phyloP scores from a whole-genome alignment of 1,140 invertebrate species.

The Neodiprion fabricii region DNA sequence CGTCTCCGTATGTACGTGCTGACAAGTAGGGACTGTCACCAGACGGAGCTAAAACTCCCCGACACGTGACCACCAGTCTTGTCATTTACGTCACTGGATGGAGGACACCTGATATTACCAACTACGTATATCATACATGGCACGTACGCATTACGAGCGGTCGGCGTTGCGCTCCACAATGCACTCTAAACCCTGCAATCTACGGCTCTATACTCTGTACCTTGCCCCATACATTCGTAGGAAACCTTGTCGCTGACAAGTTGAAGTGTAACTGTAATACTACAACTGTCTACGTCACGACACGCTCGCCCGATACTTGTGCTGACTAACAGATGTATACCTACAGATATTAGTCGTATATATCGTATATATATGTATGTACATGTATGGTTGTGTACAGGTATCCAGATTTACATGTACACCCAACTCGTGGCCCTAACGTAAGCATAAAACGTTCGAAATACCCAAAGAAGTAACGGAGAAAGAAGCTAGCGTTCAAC shows the following conservation, averaged over 20 bases:
- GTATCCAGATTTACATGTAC: no score
- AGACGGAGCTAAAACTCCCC: background rate
- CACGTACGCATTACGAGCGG: no score
- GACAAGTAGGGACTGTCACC: background rate
- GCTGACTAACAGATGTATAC: background rate
- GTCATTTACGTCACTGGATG: constrained; percentile 1
- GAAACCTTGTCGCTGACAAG: background rate
- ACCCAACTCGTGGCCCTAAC: no score
- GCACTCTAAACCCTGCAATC: background rate
- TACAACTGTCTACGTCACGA: constrained; percentile 1
- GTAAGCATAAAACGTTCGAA: background rate
- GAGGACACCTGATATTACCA: constrained; percentile 2
- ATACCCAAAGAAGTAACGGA: background rate
- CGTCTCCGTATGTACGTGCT: background rate
- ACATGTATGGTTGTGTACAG: no score
- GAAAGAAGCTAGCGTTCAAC: background rate
- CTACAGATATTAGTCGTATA: background rate
- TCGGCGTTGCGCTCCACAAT: no score
- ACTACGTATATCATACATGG: background rate
- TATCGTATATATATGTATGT: no score
- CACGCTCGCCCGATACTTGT: background rate
- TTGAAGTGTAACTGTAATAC: background rate
- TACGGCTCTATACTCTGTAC: background rate
- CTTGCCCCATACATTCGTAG: background rate
- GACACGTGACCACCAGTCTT: background rate